phyloP scores from a whole-genome alignment of 2,888 invertebrate genomes.

The Unio delphinus region DNA sequence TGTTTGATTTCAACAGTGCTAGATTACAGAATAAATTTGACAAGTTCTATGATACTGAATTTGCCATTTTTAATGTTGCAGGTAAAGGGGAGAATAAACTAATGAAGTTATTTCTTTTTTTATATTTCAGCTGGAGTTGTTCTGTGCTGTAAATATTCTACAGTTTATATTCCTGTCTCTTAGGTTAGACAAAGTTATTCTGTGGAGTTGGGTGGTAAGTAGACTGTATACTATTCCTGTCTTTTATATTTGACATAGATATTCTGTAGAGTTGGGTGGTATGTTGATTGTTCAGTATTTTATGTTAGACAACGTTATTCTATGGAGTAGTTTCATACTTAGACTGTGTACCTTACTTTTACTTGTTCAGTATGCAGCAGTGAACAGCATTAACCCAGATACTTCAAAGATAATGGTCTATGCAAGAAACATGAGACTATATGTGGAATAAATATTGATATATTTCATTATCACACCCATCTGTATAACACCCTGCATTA shows the following conservation, averaged over 20 bases:
- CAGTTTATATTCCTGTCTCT: conserved; percentile 98
- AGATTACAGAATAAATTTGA: too few relatives aligned
- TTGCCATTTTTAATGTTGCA: too few relatives aligned
- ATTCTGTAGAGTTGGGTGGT: conserved; percentile 76
- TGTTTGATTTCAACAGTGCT: too few relatives aligned
- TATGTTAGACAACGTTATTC: conserved; percentile 80
- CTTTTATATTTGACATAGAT: conserved; percentile 87
- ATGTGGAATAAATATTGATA: too few relatives aligned
- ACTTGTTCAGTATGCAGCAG: neutral
- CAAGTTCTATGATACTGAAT: too few relatives aligned
- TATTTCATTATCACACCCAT: too few relatives aligned
- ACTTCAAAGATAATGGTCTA: neutral
- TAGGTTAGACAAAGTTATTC: conserved; percentile 82
- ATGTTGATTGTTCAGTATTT: conserved; percentile 81
- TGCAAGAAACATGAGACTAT: too few relatives aligned
- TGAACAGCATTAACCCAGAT: neutral
- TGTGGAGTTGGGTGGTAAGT: conserved; percentile 76
- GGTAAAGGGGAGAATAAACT: too few relatives aligned
- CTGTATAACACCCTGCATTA: too few relatives aligned
- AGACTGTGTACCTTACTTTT: neutral
- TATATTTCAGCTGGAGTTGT: conserved; percentile 87
- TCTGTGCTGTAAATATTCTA: conserved; percentile 96
- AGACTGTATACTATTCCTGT: conserved; percentile 86
- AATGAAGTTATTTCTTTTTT: neutral
- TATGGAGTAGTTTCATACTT: conserved; percentile 75